Percentiles rank a stretch among this genome's conserved stretches.
Conservation (phyloP, 2,113 vertebrate species). For the Takifugu flavidus region DNA sequence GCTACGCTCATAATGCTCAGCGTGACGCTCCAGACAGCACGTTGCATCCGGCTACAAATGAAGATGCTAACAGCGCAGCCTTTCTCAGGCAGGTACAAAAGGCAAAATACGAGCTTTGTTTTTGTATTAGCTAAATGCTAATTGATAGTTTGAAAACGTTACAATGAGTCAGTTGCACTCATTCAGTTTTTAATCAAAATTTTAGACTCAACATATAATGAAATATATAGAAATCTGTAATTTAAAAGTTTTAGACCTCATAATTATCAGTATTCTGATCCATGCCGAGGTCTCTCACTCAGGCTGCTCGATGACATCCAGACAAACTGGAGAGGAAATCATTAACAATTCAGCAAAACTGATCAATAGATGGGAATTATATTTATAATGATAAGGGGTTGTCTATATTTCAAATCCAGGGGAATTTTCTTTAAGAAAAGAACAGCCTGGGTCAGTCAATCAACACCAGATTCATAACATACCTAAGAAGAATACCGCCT, state of each 20-base stretch:
- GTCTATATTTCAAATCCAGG: background rate
- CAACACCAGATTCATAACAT: background rate
- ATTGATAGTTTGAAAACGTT: no score
- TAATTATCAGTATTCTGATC: background rate
- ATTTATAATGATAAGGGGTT: no score
- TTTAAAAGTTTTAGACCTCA: background rate
- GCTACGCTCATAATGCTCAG: background rate
- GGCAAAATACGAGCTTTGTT: no score
- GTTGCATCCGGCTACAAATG: background rate
- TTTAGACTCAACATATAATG: background rate
- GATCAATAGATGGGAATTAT: no score
- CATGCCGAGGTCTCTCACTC: background rate
- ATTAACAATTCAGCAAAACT: no score
- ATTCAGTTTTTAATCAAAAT: background rate
- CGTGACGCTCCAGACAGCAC: slow-evolving; percentile 29
- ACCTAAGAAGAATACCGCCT: no score
- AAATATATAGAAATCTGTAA: background rate
- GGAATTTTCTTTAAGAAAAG: background rate
- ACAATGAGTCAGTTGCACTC: no score
- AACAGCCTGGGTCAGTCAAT: background rate
- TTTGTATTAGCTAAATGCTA: no score
- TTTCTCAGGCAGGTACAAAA: no score
- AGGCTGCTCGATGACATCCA: background rate
- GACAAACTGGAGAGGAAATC: background rate
- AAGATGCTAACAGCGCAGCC: no score